These are phyloP conservation scores for Lasius platythorax DNA, from an alignment of 2,888 invertebrate genomes.

Conservation along the genomic window DNA sequence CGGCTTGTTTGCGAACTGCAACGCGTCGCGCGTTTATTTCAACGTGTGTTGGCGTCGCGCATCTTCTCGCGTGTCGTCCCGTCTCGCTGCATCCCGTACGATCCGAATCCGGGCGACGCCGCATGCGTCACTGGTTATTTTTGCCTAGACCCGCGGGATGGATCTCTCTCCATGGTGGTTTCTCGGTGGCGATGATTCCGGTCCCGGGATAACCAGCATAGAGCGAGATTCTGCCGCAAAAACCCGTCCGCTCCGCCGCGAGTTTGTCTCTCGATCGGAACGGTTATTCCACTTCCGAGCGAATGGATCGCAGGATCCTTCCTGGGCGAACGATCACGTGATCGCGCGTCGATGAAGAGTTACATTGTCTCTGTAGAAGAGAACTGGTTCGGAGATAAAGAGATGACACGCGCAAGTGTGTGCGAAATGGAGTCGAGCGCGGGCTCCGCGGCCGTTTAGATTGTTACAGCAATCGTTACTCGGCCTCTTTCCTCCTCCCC, in stretches of 20 bases:
- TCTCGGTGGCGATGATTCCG: constrained; percentile 50
- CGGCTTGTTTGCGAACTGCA: constrained; percentile 67
- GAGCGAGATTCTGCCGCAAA: constrained; percentile 18
- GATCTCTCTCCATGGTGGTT: background rate
- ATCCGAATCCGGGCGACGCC: constrained; percentile 76
- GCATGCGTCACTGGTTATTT: constrained; percentile 84
- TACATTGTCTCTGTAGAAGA: constrained; percentile 4
- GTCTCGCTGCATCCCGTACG: constrained; percentile 68
- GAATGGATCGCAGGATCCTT: constrained; percentile 20
- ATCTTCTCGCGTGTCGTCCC: constrained; percentile 41
- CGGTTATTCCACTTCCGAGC: background rate
- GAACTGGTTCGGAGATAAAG: constrained; percentile 22
- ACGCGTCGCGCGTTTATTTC: constrained; percentile 71
- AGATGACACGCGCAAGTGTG: constrained; percentile 28
- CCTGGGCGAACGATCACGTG: background rate
- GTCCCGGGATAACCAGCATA: constrained; percentile 3
- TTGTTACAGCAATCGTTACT: constrained; percentile 23
- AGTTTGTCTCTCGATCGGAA: background rate
- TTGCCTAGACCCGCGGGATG: constrained; percentile 61
- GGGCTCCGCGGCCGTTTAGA: background rate
- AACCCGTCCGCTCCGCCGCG: background rate
- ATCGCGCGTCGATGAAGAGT: constrained; percentile 35
- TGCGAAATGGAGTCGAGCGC: background rate
- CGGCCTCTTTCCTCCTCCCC: background rate
- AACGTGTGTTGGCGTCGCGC: constrained; percentile 70